A percentile compares a stretch with the other conserved stretches of the same genome.
Conservation (phyloP, 1,140 invertebrate species). For the Temnothorax longispinosus region DNA sequence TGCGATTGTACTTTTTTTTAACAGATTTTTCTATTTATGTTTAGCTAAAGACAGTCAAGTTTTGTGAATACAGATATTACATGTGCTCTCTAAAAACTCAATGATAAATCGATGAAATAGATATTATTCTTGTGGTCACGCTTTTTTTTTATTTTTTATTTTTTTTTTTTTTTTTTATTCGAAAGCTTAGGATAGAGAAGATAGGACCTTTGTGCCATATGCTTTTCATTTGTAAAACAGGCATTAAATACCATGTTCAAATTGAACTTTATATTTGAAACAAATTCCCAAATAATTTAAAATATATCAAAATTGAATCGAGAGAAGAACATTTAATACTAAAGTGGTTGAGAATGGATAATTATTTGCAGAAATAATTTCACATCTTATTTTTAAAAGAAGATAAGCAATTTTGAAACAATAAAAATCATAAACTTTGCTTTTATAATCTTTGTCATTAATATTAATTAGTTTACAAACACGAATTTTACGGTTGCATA, state of each 20-base stretch:
- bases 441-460: slow-evolving; percentile 5
- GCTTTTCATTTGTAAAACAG: slow-evolving; percentile 69
- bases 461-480: slow-evolving; percentile 17
- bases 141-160: too few relatives aligned
- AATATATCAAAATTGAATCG: slow-evolving; percentile 64
- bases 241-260: slow-evolving; percentile 58
- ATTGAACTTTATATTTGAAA: slow-evolving; percentile 56
- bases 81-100: slow-evolving; percentile 63
- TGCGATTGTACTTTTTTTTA: slow-evolving; percentile 41
- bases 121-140: slow-evolving; percentile 78
- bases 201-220: slow-evolving; percentile 79
- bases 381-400: slow-evolving; percentile 11
- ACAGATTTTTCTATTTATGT: slow-evolving; percentile 45
- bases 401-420: not conserved
- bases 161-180: slow-evolving; percentile 81
- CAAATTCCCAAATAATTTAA: slow-evolving; percentile 56
- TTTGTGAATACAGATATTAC: slow-evolving; percentile 61
- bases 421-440: not conserved
- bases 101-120: slow-evolving; percentile 67
- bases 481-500: slow-evolving; percentile 3
- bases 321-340: slow-evolving; percentile 56
- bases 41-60: slow-evolving; percentile 20
- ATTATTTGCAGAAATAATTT: not conserved
- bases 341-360: slow-evolving; percentile 18
- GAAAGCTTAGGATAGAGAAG: slow-evolving; percentile 70